Conservation (phyloP, 2,888 invertebrate genomes). For the Aleiodes testaceus region DNA sequence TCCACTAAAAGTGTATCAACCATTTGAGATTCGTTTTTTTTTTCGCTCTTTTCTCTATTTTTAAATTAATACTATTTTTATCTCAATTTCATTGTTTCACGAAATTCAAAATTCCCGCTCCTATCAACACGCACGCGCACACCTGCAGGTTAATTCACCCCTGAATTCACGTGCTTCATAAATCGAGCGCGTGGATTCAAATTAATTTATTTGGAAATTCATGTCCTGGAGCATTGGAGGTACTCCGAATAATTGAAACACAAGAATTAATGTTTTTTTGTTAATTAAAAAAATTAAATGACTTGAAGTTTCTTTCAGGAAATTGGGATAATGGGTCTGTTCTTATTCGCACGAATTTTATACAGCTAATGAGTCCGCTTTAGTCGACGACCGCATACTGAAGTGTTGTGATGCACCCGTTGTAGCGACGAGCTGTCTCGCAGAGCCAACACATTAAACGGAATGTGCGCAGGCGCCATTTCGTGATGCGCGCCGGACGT, state of each 20-base stretch:
- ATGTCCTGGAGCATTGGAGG: neutral
- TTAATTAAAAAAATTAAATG: neutral
- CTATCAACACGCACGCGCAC: slow-evolving; percentile 23
- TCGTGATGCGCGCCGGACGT: slow-evolving; percentile 14
- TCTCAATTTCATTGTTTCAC: slow-evolving; percentile 8
- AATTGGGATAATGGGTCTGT: neutral
- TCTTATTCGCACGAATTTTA: slow-evolving; percentile 56
- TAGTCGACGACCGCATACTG: slow-evolving; percentile 67
- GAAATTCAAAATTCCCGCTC: slow-evolving; percentile 38
- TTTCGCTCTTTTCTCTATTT: neutral
- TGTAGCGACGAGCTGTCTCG: slow-evolving; percentile 66
- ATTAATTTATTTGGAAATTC: neutral
- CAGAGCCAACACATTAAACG: slow-evolving; percentile 42
- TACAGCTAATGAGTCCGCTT: slow-evolving; percentile 63
- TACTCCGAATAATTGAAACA: too few species aligned
- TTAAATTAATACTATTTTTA: too few species aligned
- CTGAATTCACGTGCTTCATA: slow-evolving; percentile 9
- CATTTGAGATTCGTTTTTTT: slow-evolving; percentile 51
- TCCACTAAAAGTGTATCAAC: slow-evolving; percentile 62
- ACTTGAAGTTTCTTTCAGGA: neutral
- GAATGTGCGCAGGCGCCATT: slow-evolving; percentile 64
- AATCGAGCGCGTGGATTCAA: too few species aligned
- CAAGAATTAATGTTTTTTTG: neutral
- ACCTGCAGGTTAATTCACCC: slow-evolving; percentile 11
- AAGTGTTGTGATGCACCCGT: slow-evolving; percentile 61